Evolutionary conservation across 2,797 vertebrate genomes (phyloP), one percentile per base, ranked within the genome.

Genomic region (Enteromius paludinosus): DNA sequence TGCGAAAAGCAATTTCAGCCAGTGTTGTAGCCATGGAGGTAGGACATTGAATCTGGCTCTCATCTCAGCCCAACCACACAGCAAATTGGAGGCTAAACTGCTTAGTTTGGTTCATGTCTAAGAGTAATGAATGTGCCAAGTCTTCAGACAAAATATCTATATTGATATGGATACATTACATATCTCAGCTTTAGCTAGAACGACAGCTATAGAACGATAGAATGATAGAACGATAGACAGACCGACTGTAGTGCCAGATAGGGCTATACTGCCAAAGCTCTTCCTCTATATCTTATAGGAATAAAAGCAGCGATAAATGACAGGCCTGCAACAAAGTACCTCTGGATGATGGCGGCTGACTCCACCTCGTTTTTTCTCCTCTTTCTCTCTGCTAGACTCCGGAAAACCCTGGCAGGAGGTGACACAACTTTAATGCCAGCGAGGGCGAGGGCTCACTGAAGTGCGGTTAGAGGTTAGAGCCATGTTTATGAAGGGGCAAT

Each of bases 321-420:
- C 49, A 69, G n/a, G 7, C 82, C 72, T 82, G 52, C 74, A 83
- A 11, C 76, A 91, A 91, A 94, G 89, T 97, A 97, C 96, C 97
- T 97, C 96, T 96, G 96, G 89, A 96, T 96, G 91, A 97, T 90
- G 88, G 95, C 93, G 64, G 95, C 94, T 8, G 95, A 96, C 90
- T 96, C 95, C 92, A 94, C 94, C 90, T 96, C 96, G 87, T 94
- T 94, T 91, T 95, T 96, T 92, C 96, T 94, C 90, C 96, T 96
- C 92, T 98, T 97, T 95, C 95, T 96, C 92, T 95, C 95, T 87
- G 96, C 94, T 96, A 95, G 96, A 94, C 96, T 95, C 92, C 95
- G 96, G 94, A 97, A 97, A 69, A 95, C 95, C 96, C 96, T 97
- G 96, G 90, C 94, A 93, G 96, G 96, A 96, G 92, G 92, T 89